Evolutionary conservation across 37 sponge, comb jelly and placozoan species (phyloP), one percentile per base, ranked within the genome.

Genomic region (Dysidea cf. avara): DNA sequence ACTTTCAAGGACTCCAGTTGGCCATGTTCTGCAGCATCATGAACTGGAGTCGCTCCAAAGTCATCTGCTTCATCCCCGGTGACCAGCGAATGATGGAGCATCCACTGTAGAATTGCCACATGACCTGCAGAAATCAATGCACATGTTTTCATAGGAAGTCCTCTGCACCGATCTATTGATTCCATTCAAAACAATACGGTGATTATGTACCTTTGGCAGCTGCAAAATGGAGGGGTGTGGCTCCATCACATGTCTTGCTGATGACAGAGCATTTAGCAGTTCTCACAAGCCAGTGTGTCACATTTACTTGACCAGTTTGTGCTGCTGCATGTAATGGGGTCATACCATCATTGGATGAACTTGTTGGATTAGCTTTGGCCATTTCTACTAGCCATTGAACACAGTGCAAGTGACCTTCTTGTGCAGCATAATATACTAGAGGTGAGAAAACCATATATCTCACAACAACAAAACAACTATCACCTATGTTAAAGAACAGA

Each of bases 141-240:
- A 43, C 46, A 43, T 43, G 9, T 43, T 43, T 43, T 43, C 46
- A 43, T 43, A 9, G 7, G 5, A 12, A 43, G 46, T 12, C 7
- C 46, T 12, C 9, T 43, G 46, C 9, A 43, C 9, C 7, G 5
- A 43, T 5, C 46, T 43, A 9, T 9, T 12, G 9, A 9, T 43
- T 12, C 46, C 9, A 5, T 43, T 43, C n/a, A n/a, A 50, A 17
- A 13, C 52, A 50, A 50, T 36, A 35, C 9, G 46, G 46, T 43
- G 9, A 43, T 12, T 21, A 52, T 39, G 71, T 54, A 88, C 91
- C 94, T 81, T 93, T 93, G 22, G 92, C 86, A 37, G 96, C 96
- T 53, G 96, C 96, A 81, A 90, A 95, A 59, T 95, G 96, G 4
- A 95, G 82, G 7, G 89, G 92, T 30, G 96, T 95, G 28, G 92